Evolutionary conservation across 37 sponge, comb jelly and placozoan genomes (phyloP).

Genomic region (Beroe forskalii): DNA sequence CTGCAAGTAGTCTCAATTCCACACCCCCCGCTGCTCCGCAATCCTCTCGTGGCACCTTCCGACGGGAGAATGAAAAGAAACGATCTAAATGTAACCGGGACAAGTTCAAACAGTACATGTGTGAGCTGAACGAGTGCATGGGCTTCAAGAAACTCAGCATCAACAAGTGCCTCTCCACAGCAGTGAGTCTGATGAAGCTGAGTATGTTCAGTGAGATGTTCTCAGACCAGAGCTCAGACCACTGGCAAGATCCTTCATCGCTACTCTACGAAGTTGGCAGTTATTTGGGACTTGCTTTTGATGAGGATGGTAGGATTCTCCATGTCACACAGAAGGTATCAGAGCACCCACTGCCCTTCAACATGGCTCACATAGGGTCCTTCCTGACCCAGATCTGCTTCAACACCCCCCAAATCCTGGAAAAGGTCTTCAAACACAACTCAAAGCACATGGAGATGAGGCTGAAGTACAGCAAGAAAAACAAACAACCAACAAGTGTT

Average conservation of each 20-base stretch:
- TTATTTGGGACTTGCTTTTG: slow-evolving; percentile 7
- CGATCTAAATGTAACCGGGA: slow-evolving; percentile 45
- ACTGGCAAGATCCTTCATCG: not conserved
- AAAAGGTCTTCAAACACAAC: not conserved
- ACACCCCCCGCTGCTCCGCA: no score
- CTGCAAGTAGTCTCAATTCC: no score
- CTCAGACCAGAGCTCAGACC: not conserved
- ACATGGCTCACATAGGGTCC: slow-evolving; percentile 26
- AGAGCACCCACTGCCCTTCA: slow-evolving; percentile 31
- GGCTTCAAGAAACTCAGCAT: slow-evolving; percentile 47
- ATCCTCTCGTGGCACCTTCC: not conserved
- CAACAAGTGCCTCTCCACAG: slow-evolving; percentile 62
- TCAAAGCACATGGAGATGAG: not conserved
- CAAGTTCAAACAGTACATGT: slow-evolving; percentile 46
- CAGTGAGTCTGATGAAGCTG: slow-evolving; percentile 7
- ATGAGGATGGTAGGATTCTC: slow-evolving; percentile 4
- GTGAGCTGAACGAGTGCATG: slow-evolving; percentile 5
- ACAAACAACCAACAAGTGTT: slow-evolving; percentile 18
- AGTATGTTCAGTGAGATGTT: not conserved
- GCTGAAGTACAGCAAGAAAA: slow-evolving; percentile 54
- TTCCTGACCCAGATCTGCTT: slow-evolving; percentile 53
- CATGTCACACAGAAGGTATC: not conserved
- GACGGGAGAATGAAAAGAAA: slow-evolving; percentile 26
- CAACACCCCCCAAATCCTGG: slow-evolving; percentile 16
- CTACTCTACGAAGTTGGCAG: slow-evolving; percentile 10